Evolutionary conservation across 2,113 vertebrate species (phyloP).

Genomic region (Nicator chloris): DNA sequence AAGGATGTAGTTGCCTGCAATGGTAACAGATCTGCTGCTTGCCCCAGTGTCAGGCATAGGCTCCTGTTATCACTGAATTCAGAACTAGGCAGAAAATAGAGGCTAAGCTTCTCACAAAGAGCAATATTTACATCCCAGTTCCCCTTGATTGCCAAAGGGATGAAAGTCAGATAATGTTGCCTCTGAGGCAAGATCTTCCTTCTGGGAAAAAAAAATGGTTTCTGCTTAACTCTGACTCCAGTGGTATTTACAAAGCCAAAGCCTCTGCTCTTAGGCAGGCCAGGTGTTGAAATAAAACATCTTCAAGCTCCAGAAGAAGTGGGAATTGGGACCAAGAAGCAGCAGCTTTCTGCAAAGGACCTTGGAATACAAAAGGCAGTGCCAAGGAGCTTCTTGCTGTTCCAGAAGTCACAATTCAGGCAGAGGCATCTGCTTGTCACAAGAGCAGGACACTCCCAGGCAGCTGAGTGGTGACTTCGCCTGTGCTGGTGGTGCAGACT

Average conservation of each 20-base stretch:
- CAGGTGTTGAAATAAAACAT: background rate
- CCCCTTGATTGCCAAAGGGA: background rate
- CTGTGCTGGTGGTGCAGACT: background rate
- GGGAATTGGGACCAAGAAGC: background rate
- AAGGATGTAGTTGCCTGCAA: background rate
- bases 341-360: background rate
- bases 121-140: background rate
- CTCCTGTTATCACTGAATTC: background rate
- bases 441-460: background rate
- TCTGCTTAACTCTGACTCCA: background rate
- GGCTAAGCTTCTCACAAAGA: background rate
- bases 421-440: background rate
- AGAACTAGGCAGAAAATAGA: background rate
- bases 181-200: background rate
- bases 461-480: background rate
- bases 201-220: background rate
- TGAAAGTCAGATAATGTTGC: background rate
- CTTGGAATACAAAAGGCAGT: background rate
- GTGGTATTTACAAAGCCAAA: background rate
- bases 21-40: background rate
- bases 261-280: background rate
- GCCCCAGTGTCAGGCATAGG: background rate
- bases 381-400: background rate
- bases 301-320: background rate
- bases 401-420: background rate